Conservation (phyloP, 1,140 invertebrate species). For the Metaphire vulgaris region DNA sequence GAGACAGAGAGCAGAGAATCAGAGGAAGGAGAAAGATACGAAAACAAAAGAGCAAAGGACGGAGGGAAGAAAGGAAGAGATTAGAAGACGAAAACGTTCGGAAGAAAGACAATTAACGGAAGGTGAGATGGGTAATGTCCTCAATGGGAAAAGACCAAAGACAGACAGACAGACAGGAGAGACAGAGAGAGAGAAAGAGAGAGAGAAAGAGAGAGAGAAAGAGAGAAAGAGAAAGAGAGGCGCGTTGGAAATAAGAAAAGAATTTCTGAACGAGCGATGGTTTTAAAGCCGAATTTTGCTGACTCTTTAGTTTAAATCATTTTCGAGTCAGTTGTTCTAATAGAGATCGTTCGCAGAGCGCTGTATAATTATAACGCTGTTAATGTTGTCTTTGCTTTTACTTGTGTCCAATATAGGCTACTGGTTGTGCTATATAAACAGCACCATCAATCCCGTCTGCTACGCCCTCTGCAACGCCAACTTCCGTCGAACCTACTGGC, state of each 20-base stretch:
- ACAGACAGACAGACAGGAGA: too few relatives aligned
- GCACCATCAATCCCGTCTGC: slow-evolving; percentile 19
- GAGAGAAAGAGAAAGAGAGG: too few relatives aligned
- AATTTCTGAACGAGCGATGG: too few relatives aligned
- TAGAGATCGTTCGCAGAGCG: not conserved
- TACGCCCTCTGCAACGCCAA: slow-evolving; percentile 16
- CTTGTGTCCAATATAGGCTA: slow-evolving; percentile 1
- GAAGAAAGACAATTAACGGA: too few relatives aligned
- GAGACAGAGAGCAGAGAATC: too few relatives aligned
- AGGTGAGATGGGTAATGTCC: too few relatives aligned
- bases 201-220: too few relatives aligned
- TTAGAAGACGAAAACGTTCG: too few relatives aligned
- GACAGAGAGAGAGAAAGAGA: too few relatives aligned
- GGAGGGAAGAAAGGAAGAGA: not conserved
- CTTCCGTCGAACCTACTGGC: slow-evolving; percentile 60
- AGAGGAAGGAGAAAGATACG: not conserved
- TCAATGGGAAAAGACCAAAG: too few relatives aligned
- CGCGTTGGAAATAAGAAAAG: too few relatives aligned
- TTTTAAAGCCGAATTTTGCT: slow-evolving; percentile 4
- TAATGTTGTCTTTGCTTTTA: not conserved
- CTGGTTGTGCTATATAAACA: slow-evolving; percentile 21
- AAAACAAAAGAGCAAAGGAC: too few relatives aligned
- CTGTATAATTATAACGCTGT: not conserved
- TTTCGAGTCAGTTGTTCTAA: not conserved
- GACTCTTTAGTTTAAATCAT: not conserved